These are phyloP conservation scores for Lates calcarifer DNA, from an alignment of 2,113 vertebrate species.

Conservation along the genomic window DNA sequence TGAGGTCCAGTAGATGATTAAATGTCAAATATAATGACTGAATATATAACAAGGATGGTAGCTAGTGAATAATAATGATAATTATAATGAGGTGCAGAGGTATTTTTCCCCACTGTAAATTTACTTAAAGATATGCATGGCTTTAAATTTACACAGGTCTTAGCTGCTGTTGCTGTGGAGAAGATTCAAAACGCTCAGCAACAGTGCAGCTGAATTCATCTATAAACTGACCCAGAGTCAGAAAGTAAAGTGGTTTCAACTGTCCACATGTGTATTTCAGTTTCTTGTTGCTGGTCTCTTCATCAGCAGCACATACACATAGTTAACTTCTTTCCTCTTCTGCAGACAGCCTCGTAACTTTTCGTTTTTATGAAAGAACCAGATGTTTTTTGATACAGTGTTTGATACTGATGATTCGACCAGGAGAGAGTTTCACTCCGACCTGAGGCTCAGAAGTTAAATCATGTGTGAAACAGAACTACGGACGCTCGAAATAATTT, in stretches of 20 bases:
- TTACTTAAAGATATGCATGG: too few species aligned
- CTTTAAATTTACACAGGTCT: not conserved
- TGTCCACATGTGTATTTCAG: too few species aligned
- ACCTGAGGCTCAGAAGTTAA: not conserved
- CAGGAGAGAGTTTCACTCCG: too few species aligned
- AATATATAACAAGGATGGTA: not conserved
- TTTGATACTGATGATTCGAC: not conserved
- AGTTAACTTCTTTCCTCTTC: not conserved
- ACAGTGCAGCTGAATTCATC: not conserved
- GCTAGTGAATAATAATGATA: not conserved
- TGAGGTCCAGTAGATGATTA: not conserved
- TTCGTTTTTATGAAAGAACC: not conserved
- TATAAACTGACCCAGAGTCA: not conserved
- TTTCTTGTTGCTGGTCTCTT: not conserved
- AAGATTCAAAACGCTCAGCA: not conserved
- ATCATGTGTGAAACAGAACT: not conserved
- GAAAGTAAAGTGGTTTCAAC: not conserved
- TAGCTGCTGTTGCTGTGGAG: not conserved
- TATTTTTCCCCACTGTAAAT: too few species aligned
- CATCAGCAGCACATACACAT: not conserved
- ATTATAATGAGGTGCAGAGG: too few species aligned
- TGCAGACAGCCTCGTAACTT: not conserved
- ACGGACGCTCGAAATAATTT: not conserved
- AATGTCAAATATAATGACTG: not conserved
- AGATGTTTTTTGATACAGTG: not conserved